Evolutionary conservation across 1,140 invertebrate species (phyloP).

Genomic region (Magallana ariakensis): DNA sequence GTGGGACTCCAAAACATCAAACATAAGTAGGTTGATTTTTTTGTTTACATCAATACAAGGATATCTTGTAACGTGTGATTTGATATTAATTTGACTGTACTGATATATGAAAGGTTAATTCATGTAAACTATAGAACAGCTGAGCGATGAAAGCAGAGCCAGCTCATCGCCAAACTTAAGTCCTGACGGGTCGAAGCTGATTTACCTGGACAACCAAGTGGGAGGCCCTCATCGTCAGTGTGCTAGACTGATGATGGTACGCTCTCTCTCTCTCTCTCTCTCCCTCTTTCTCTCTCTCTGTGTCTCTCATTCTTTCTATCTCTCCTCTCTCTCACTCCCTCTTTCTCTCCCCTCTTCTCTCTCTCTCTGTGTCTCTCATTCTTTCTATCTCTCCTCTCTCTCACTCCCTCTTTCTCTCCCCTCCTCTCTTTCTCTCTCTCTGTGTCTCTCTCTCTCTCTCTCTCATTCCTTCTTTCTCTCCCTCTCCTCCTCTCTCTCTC

Average conservation of each 20-base stretch:
- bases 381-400: not conserved
- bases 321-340: too few relatives aligned
- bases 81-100: not conserved
- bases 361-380: not conserved
- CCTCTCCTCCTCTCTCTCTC: not conserved
- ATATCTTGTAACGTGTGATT: too few relatives aligned
- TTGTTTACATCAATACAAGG: not conserved
- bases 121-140: slow-evolving; percentile 58
- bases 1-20: slow-evolving; percentile 31
- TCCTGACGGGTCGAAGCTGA: slow-evolving; percentile 77
- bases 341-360: too few relatives aligned
- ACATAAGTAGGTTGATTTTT: not conserved
- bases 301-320: not conserved
- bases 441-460: not conserved
- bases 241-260: slow-evolving; percentile 71
- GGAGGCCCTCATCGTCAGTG: slow-evolving; percentile 81
- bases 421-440: not conserved
- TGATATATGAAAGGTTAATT: slow-evolving; percentile 61
- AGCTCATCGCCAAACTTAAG: slow-evolving; percentile 77
- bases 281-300: not conserved
- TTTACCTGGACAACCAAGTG: slow-evolving; percentile 80
- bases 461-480: too few relatives aligned
- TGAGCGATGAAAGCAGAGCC: slow-evolving; percentile 65
- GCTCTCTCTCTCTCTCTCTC: not conserved
- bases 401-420: not conserved